Evolutionary conservation across 2,113 vertebrate species (phyloP), one percentile per base, ranked within the genome.

Genomic region (Garra rufa): DNA sequence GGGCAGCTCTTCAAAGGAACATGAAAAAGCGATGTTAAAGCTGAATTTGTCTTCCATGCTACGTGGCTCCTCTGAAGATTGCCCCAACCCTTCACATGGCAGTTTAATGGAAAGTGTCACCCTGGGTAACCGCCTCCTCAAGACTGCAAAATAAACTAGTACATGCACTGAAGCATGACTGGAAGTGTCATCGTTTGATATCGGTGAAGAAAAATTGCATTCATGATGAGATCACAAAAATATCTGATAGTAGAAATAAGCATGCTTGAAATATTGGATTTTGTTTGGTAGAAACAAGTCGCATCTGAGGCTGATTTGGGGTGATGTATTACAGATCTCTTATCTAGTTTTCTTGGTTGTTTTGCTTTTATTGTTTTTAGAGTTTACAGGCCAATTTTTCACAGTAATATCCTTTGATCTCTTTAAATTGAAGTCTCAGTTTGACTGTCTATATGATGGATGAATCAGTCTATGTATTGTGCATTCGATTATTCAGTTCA

Each of bases 91-190:
- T 52, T 19, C 48, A 85, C 15, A 44, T 86, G 57, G 17, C 81
- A 86, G 88, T 90, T 86, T 85, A 90, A 88, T 88, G 65, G 65
- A 48, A 84, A 74, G 59, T 83, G 83, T 87, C 79, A 82, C 55
- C 70, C 50, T 73, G 82, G n/a, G 26, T 17, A 3, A 67, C 38
- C 30, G 77, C 83, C 75, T 77, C 34, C 28, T 71, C 65, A 82
- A 87, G 88, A 89, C 85, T 88, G 78, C 80, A 87, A 84, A 59
- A 5, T 24, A 91, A 90, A 91, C 88, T 88, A 30, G 82, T 90
- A 89, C 86, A 88, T 75, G 86, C 81, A 86, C 69, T 84, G 85
- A 87, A 89, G 89, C 87, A 87, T 86, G 85, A 91, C 85, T 91
- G 88, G 82, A 90, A 34, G 50, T 63, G 82, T 89, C 77, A 80